These are phyloP conservation scores for Phoebastria nigripes DNA, from an alignment of 2,797 vertebrate genomes.

Conservation along the genomic window DNA sequence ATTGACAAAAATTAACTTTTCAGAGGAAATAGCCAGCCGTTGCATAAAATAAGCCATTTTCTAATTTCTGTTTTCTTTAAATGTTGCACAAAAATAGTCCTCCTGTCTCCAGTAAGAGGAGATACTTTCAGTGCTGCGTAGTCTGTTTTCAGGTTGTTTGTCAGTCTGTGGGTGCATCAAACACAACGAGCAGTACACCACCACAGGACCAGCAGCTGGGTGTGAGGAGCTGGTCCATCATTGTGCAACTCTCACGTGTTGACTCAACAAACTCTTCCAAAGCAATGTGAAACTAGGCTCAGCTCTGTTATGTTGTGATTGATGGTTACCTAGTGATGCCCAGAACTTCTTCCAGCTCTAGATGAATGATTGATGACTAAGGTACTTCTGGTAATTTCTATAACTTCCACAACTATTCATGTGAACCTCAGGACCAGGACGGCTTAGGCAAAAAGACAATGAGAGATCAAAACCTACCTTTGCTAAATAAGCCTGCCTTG, in stretches of 20 bases:
- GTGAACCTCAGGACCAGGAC: neutral
- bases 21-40: neutral
- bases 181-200: neutral
- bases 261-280: neutral
- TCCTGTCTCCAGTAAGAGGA: neutral
- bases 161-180: slow-evolving; percentile 9
- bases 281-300: slow-evolving; percentile 26
- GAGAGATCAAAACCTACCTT: neutral
- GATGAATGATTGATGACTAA: slow-evolving; percentile 26
- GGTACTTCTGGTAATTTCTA: slow-evolving; percentile 13
- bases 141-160: neutral
- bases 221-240: neutral
- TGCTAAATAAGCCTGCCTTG: neutral
- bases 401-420: slow-evolving; percentile 12
- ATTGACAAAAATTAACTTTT: neutral
- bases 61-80: neutral
- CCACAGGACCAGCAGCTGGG: neutral
- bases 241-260: neutral
- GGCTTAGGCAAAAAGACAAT: neutral
- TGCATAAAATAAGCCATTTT: neutral
- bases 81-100: neutral
- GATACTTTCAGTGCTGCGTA: neutral
- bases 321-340: slow-evolving; percentile 40
- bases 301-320: slow-evolving; percentile 46
- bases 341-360: slow-evolving; percentile 49